A percentile compares a stretch with the other conserved stretches of the same genome.
phyloP scores from a whole-genome alignment of 1,140 invertebrate genomes.

The Orchesella cincta region DNA sequence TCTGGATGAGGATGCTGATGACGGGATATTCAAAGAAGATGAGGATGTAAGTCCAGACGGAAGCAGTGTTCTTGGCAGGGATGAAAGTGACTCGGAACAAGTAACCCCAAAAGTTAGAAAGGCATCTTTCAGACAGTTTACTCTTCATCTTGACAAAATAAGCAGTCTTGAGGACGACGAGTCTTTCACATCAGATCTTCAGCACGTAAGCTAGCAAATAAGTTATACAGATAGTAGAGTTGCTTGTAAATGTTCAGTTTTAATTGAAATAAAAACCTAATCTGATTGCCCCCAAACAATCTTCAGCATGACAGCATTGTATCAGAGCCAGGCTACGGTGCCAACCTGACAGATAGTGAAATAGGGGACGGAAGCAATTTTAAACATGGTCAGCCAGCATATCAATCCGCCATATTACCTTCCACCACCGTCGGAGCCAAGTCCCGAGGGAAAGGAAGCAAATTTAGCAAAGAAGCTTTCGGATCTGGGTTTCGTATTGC shows the following conservation, averaged over 20 bases:
- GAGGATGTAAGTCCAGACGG: slow-evolving; percentile 1
- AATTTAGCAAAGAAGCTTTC: slow-evolving; percentile 37
- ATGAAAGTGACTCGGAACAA: slow-evolving; percentile 20
- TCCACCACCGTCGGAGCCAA: slow-evolving; percentile 21
- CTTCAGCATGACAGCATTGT: slow-evolving; percentile 47
- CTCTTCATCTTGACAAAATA: slow-evolving; percentile 47
- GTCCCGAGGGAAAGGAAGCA: slow-evolving; percentile 32
- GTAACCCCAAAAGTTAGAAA: slow-evolving; percentile 34
- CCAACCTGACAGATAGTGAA: slow-evolving; percentile 18
- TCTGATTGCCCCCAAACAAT: neutral
- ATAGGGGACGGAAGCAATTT: slow-evolving; percentile 16
- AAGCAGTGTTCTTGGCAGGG: neutral
- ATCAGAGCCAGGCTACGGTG: slow-evolving; percentile 46
- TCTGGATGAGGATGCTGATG: slow-evolving; percentile 49
- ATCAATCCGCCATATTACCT: slow-evolving; percentile 49
- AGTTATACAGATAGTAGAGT: too few relatives aligned
- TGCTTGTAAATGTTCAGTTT: too few relatives aligned
- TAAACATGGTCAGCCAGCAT: slow-evolving; percentile 43
- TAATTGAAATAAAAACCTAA: too few relatives aligned
- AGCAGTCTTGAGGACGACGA: slow-evolving; percentile 50
- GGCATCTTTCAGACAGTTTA: slow-evolving; percentile 42
- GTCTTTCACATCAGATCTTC: slow-evolving; percentile 45
- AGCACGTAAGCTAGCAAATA: too few relatives aligned
- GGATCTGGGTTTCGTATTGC: slow-evolving; percentile 31
- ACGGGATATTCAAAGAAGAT: slow-evolving; percentile 52